These are phyloP conservation scores for Enhydra lutris DNA, from an alignment of 2,113 vertebrate genomes.

Conservation along the genomic window DNA sequence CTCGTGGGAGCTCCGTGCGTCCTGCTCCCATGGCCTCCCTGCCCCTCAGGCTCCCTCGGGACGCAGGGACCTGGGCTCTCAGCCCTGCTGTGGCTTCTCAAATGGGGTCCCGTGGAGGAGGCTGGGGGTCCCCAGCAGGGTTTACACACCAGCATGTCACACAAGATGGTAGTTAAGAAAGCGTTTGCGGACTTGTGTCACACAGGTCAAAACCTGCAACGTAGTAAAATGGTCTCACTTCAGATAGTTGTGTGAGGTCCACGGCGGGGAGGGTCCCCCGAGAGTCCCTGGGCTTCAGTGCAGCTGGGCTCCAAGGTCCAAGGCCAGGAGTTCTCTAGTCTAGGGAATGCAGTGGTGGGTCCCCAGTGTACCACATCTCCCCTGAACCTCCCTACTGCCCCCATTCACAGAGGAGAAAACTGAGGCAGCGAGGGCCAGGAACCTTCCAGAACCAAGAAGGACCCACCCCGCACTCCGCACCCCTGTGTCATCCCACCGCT, in stretches of 20 bases:
- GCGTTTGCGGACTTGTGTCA: too few relatives aligned
- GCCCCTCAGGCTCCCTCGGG: not conserved
- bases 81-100: not conserved
- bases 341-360: accelerated
- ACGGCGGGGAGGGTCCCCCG: accelerated
- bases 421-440: not conserved
- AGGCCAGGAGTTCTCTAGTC: not conserved
- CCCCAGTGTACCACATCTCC: accelerated
- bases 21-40: not conserved
- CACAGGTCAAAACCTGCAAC: not conserved
- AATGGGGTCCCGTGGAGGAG: not conserved
- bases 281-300: not conserved
- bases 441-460: not conserved
- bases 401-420: not conserved
- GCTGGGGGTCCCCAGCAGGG: not conserved
- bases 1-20: not conserved
- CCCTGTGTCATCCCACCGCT: accelerated
- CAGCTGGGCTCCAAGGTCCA: not conserved
- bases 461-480: accelerated
- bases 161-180: not conserved
- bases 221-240: not conserved
- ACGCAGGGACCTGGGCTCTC: not conserved
- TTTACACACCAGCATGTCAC: not conserved
- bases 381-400: not conserved
- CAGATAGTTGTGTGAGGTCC: not conserved